Conservation (phyloP, 2,888 invertebrate genomes). For the Lamellibrachia satsuma region DNA sequence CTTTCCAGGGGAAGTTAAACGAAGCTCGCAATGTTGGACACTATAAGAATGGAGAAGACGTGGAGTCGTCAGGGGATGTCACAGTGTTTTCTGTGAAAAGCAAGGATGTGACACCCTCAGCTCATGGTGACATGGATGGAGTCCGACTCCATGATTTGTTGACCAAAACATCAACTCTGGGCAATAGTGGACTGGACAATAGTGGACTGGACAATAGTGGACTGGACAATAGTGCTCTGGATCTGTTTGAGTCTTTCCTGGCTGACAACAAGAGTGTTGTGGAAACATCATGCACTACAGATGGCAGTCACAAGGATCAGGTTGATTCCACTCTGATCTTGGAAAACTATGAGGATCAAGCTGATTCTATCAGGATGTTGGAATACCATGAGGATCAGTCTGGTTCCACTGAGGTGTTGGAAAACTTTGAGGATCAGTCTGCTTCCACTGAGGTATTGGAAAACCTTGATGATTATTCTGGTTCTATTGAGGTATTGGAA, state of each 20-base stretch:
- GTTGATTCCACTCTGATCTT: too few relatives aligned
- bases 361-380: not conserved
- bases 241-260: not conserved
- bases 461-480: not conserved
- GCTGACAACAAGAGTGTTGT: not conserved
- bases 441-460: not conserved
- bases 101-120: not conserved
- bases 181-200: not conserved
- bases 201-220: too few relatives aligned
- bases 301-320: not conserved
- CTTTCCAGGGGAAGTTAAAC: not conserved
- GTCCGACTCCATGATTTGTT: not conserved
- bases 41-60: not conserved
- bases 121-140: not conserved
- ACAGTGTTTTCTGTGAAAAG: not conserved
- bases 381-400: not conserved
- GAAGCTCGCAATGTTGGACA: not conserved
- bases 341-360: not conserved
- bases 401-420: not conserved
- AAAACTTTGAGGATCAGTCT: not conserved
- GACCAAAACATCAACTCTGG: conserved; percentile 3
- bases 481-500: not conserved
- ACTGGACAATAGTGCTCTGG: not conserved
- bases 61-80: not conserved
- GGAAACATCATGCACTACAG: not conserved